These are phyloP conservation scores for Oryzias curvinotus DNA, from an alignment of 2,113 vertebrate genomes.

Conservation along the genomic window DNA sequence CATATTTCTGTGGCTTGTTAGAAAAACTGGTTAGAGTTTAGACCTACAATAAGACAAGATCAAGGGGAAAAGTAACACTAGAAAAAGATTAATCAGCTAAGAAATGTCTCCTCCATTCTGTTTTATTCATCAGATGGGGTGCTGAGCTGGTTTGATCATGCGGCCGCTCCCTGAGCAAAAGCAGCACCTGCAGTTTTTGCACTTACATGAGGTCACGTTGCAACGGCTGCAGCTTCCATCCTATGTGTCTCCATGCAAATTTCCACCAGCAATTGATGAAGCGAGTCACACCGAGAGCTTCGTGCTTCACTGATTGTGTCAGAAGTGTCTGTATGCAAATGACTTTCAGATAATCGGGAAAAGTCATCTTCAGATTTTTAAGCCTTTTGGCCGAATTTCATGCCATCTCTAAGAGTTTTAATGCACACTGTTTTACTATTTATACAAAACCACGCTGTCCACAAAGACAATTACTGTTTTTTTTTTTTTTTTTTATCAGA, in stretches of 20 bases:
- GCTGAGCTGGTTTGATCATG: no score
- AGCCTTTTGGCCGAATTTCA: constrained; percentile 40
- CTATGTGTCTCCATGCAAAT: constrained; percentile 37
- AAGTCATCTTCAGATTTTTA: constrained; percentile 52
- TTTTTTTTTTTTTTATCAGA: no score
- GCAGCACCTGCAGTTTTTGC: not conserved
- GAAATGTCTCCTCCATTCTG: no score
- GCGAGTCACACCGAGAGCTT: constrained; percentile 18
- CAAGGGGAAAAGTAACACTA: no score
- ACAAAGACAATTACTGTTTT: no score
- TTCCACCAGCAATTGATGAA: constrained; percentile 26
- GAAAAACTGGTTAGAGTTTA: no score
- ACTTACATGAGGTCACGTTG: not conserved
- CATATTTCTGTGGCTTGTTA: no score
- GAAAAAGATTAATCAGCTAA: no score
- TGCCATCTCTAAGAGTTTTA: constrained; percentile 25
- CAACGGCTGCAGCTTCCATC: constrained; percentile 16
- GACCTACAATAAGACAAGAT: no score
- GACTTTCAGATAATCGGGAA: constrained; percentile 51
- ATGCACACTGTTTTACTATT: constrained; percentile 14
- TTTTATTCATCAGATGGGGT: no score
- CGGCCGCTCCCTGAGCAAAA: not conserved
- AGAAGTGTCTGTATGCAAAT: constrained; percentile 62
- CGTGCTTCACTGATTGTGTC: constrained; percentile 52
- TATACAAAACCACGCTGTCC: not conserved